Percentiles rank a stretch among this genome's conserved stretches.
Conservation (phyloP, 2,797 vertebrate genomes). For the Pangasius larnaudii region DNA sequence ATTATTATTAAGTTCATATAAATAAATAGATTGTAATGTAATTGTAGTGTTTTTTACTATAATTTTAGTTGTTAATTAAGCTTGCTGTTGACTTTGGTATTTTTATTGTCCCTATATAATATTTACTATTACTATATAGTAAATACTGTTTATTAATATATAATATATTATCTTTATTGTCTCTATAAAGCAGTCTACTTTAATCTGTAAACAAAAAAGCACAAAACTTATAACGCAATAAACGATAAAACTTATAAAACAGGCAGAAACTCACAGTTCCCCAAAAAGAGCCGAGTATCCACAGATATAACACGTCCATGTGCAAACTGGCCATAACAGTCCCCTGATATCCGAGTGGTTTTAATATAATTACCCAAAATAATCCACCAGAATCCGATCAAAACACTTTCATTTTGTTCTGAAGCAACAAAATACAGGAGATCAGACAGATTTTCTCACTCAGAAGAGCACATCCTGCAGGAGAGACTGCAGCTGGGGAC, state of each 20-base stretch:
- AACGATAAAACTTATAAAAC: background rate
- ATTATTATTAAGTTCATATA: background rate
- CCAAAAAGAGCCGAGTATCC: slow-evolving; percentile 47
- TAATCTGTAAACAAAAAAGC: background rate
- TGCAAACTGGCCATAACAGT: background rate
- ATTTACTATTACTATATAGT: too few species aligned
- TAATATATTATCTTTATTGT: background rate
- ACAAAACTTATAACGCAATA: background rate
- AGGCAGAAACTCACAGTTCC: slow-evolving; percentile 48
- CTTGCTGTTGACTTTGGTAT: background rate
- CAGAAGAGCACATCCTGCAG: background rate
- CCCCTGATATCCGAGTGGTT: background rate
- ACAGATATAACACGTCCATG: slow-evolving; percentile 40
- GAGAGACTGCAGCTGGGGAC: background rate
- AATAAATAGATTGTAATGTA: background rate
- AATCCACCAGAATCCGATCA: background rate
- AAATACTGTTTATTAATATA: too few species aligned
- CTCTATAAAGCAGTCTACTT: background rate
- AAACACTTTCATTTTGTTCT: background rate
- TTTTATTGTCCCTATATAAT: too few species aligned
- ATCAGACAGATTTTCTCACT: background rate
- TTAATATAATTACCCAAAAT: background rate
- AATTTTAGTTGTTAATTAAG: background rate
- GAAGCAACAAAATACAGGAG: background rate
- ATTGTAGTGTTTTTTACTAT: background rate